Conservation (phyloP, 2,888 invertebrate genomes). For the Orgyia antiqua region DNA sequence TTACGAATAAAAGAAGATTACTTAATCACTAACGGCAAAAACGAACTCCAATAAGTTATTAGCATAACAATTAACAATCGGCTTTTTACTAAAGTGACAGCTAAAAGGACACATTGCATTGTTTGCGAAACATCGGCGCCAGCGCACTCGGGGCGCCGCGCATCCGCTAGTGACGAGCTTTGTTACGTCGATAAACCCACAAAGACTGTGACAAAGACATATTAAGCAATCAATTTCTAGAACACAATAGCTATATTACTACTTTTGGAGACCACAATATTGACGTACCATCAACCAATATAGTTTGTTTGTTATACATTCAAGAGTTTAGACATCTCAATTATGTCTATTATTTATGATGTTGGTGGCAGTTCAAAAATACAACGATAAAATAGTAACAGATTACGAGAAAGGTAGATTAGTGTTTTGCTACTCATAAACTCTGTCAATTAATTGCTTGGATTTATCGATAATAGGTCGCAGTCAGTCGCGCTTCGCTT, state of each 20-base stretch:
- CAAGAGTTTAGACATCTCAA: slow-evolving; percentile 9
- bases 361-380: too few relatives aligned
- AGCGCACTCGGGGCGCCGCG: slow-evolving; percentile 48
- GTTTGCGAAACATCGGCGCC: slow-evolving; percentile 59
- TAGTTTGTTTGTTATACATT: slow-evolving; percentile 18
- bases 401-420: slow-evolving; percentile 12
- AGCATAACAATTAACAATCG: slow-evolving; percentile 63
- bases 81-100: slow-evolving; percentile 49
- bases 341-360: slow-evolving; percentile 1
- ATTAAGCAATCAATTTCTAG: slow-evolving; percentile 41
- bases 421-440: slow-evolving; percentile 16
- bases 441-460: slow-evolving; percentile 22
- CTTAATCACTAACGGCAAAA: slow-evolving; percentile 21
- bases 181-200: slow-evolving; percentile 42
- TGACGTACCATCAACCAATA: slow-evolving; percentile 11
- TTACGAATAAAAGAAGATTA: too few relatives aligned
- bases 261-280: slow-evolving; percentile 27
- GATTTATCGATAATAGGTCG: slow-evolving; percentile 48
- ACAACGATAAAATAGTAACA: slow-evolving; percentile 7
- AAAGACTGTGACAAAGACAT: too few relatives aligned
- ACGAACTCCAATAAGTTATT: slow-evolving; percentile 36
- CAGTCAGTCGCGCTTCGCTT: slow-evolving; percentile 36
- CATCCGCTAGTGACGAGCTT: slow-evolving; percentile 66
- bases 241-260: slow-evolving; percentile 32
- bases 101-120: slow-evolving; percentile 54